Evolutionary conservation across 2,888 invertebrate genomes (phyloP), one percentile per base, ranked within the genome.

Genomic region (Nebria salina): DNA sequence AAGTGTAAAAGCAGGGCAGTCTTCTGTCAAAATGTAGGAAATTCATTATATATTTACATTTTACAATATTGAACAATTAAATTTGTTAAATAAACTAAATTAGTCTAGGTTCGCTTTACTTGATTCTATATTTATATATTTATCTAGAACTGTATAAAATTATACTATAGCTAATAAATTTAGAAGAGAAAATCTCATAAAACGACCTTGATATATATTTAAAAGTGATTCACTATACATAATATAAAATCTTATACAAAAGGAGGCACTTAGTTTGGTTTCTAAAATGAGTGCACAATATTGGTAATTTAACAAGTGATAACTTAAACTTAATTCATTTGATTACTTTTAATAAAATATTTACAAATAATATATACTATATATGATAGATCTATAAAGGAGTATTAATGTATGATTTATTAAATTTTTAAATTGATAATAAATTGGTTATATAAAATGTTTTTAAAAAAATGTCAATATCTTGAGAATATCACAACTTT

Each of bases 291-390:
- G 79, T 79, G 79, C 79, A 42, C 20, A 74, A 65, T 79, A 66
- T 65, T 65, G 73, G 74, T 79, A 79, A 72, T 75, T 79, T 79
- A 79, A 79, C 79, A 79, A 79, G 79, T 79, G 79, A 25, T 66
- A 66, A 66, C 15, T 66, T 66, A 66, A 25, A 9, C 68, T 9
- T 25, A 68, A 9, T 8, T 68, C 4, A 3, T 15, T n/a, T 68
- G 15, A 11, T 68, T 68, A 15, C 68, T 68, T 25, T 68, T 68
- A 68, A 68, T 68, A 68, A 68, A 68, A 68, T 68, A 68, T 68
- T 68, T 68, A 68, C 68, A 68, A 54, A 54, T 68, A 25, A n/a
- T n/a, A 25, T 68, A 68, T 34, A 34, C 1, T 34, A 68, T 68
- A 54, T 68, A 68, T 25, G 68, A 68, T 70, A 70, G 70, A 70